Conservation (phyloP, 2,888 invertebrate genomes). For the Carterocephalus palaemon region DNA sequence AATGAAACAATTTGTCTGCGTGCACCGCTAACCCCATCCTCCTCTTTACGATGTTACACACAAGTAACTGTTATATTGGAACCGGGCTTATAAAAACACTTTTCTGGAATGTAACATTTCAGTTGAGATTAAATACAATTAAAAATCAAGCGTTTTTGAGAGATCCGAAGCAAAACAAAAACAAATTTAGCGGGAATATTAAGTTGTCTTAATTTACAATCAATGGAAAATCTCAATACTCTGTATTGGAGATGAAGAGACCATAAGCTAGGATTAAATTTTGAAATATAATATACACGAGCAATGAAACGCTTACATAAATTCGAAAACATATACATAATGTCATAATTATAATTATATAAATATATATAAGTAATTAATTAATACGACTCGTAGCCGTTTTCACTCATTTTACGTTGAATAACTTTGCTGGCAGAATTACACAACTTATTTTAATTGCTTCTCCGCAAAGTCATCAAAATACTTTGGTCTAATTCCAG, state of each 20-base stretch:
- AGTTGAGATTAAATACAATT: slow-evolving; percentile 57
- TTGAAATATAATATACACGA: slow-evolving; percentile 20
- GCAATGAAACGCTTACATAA: slow-evolving; percentile 36
- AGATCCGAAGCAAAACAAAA: slow-evolving; percentile 48
- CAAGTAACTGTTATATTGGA: slow-evolving; percentile 30
- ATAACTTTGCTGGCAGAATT: slow-evolving; percentile 63
- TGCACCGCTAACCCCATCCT: slow-evolving; percentile 19
- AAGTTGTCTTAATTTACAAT: slow-evolving; percentile 19
- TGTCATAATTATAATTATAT: too few relatives aligned
- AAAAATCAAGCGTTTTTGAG: slow-evolving; percentile 56
- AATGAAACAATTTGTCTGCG: not conserved
- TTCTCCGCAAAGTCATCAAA: slow-evolving; percentile 69
- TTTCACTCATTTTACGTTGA: slow-evolving; percentile 49
- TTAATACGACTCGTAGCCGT: slow-evolving; percentile 50
- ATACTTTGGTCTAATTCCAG: slow-evolving; percentile 85
- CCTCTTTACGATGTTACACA: not conserved
- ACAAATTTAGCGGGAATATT: slow-evolving; percentile 19
- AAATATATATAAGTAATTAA: slow-evolving; percentile 37
- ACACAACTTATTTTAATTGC: slow-evolving; percentile 44
- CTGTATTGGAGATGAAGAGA: slow-evolving; percentile 22
- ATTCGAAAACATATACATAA: slow-evolving; percentile 4
- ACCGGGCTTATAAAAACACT: slow-evolving; percentile 55
- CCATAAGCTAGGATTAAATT: slow-evolving; percentile 14
- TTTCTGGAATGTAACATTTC: slow-evolving; percentile 73
- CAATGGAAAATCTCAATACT: slow-evolving; percentile 23